A percentile compares a stretch with the other conserved stretches of the same genome.
Evolutionary conservation across 2,888 invertebrate genomes (phyloP).

Genomic region (Pandemis heparana): DNA sequence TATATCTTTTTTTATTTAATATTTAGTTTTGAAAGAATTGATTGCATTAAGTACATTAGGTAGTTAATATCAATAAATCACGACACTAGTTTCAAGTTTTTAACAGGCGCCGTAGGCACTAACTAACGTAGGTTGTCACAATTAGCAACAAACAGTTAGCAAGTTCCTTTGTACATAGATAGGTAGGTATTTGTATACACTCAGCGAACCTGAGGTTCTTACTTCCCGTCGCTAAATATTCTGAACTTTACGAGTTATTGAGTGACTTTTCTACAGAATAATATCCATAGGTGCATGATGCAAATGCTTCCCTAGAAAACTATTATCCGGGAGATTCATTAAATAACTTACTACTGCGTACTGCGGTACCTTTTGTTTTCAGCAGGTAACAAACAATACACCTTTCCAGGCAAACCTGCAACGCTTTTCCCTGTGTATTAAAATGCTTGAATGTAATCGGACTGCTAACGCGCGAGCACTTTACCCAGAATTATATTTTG

Average conservation of each 20-base stretch:
- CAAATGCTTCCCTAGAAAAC: not conserved
- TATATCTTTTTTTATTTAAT: too few species aligned
- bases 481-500: conserved; percentile 34
- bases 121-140: too few species aligned
- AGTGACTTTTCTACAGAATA: not conserved
- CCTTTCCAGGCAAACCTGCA: conserved; percentile 10
- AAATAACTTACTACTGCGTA: not conserved
- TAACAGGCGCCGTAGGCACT: too few species aligned
- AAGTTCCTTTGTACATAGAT: not conserved
- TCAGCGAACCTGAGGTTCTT: not conserved
- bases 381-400: conserved; percentile 7
- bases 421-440: conserved; percentile 28
- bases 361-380: not conserved
- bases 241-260: not conserved
- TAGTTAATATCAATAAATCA: too few species aligned
- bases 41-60: too few species aligned
- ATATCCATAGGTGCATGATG: not conserved
- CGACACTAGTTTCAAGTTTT: too few species aligned
- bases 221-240: not conserved
- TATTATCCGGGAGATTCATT: not conserved
- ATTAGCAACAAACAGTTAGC: too few species aligned
- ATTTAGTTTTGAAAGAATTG: too few species aligned
- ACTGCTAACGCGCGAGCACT: conserved; percentile 35
- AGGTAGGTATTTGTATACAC: not conserved
- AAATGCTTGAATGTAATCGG: conserved; percentile 35